Conservation (phyloP, 2,888 invertebrate species). For the Parnassius glacialis region DNA sequence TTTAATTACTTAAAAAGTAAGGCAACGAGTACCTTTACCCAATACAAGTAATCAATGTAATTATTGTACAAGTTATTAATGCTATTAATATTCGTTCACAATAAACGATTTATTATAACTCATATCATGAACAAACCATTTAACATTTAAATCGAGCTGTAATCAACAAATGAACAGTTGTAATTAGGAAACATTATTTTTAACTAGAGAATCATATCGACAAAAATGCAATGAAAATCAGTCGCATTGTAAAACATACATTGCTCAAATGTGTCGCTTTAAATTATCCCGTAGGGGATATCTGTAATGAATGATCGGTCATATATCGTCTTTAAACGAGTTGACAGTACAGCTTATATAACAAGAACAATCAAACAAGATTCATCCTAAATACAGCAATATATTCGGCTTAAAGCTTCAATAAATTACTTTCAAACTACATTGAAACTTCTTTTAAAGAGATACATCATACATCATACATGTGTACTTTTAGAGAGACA, state of each 20-base stretch:
- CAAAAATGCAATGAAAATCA: slow-evolving; percentile 4
- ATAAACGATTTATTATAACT: too few species aligned
- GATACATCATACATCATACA: too few species aligned
- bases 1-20: too few species aligned
- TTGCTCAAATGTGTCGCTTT: slow-evolving; percentile 55
- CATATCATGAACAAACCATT: too few species aligned
- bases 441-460: not conserved
- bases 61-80: too few species aligned
- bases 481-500: too few species aligned
- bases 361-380: slow-evolving; percentile 23
- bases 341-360: slow-evolving; percentile 33
- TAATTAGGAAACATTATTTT: slow-evolving; percentile 1
- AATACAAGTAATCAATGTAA: too few species aligned
- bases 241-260: slow-evolving; percentile 49
- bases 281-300: slow-evolving; percentile 52
- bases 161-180: slow-evolving; percentile 7
- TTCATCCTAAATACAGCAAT: slow-evolving; percentile 21
- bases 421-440: slow-evolving; percentile 21
- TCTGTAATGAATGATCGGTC: slow-evolving; percentile 65
- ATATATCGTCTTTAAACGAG: slow-evolving; percentile 44
- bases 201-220: slow-evolving; percentile 3
- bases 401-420: slow-evolving; percentile 17
- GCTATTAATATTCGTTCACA: too few species aligned
- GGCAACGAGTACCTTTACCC: too few species aligned
- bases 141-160: not conserved